Percentiles rank a stretch among this genome's conserved stretches.
Conservation (phyloP, 1,140 invertebrate genomes). For the Diachasmimorpha longicaudata region DNA sequence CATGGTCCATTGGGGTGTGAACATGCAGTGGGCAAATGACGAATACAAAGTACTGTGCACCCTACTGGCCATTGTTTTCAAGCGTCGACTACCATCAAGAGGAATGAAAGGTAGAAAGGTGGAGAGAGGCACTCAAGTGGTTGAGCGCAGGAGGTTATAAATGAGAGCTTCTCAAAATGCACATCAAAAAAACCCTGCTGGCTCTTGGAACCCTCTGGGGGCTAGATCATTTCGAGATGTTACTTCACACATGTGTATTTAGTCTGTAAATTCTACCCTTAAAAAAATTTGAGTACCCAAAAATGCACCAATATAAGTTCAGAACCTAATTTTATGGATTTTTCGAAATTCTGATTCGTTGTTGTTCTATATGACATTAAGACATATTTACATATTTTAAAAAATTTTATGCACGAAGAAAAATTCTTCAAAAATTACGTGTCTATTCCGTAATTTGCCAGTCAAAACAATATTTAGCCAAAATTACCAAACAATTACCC, state of each 20-base stretch:
- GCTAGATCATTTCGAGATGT: not conserved
- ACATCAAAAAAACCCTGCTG: not conserved
- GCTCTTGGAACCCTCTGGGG: not conserved
- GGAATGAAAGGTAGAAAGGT: not conserved
- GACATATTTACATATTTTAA: no score
- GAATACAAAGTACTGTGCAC: not conserved
- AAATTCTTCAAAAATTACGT: no score
- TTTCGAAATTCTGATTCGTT: no score
- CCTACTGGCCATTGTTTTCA: not conserved
- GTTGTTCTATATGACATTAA: no score
- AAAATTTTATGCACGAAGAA: no score
- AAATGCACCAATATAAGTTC: not conserved
- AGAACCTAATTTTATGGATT: not conserved
- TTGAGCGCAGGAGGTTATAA: not conserved
- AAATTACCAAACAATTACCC: no score
- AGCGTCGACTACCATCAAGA: not conserved
- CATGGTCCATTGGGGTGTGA: not conserved
- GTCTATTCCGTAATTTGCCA: no score
- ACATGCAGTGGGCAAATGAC: not conserved
- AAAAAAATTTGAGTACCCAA: not conserved
- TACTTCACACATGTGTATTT: not conserved
- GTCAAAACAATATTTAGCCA: no score
- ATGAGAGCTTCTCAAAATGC: not conserved
- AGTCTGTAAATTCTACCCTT: not conserved
- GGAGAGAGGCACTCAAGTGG: conserved; percentile 1